Evolutionary conservation across 2,888 invertebrate genomes (phyloP).

Genomic region (Penaeus monodon): DNA sequence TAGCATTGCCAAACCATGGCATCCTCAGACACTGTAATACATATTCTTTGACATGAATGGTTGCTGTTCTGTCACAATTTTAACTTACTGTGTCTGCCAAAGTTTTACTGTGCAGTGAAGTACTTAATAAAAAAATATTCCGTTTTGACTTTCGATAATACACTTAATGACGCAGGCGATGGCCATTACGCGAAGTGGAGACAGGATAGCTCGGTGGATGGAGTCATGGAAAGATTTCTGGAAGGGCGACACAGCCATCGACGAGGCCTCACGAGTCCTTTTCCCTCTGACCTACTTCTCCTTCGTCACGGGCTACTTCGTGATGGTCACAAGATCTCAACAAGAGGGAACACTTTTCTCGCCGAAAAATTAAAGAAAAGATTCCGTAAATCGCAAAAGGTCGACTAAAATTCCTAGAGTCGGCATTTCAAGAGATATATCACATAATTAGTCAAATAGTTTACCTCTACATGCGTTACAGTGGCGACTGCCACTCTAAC

Average conservation of each 20-base stretch:
- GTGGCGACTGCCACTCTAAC: too few species aligned
- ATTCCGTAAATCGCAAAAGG: conserved; percentile 4
- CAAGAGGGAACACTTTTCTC: conserved; percentile 40
- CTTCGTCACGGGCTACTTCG: conserved; percentile 61
- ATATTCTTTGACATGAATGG: too few species aligned
- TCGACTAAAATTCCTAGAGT: neutral
- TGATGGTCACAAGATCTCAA: conserved; percentile 48
- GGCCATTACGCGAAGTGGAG: neutral
- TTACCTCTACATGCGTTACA: too few species aligned
- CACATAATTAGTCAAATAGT: too few species aligned
- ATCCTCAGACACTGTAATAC: too few species aligned
- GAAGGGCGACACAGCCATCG: conserved; percentile 58
- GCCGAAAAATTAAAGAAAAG: neutral
- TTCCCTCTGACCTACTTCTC: conserved; percentile 63
- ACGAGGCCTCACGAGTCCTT: conserved; percentile 59
- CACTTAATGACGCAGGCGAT: neutral
- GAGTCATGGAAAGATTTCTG: conserved; percentile 55
- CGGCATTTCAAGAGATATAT: neutral
- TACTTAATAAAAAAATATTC: too few species aligned
- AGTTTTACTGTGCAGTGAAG: too few species aligned
- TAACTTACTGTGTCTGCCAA: too few species aligned
- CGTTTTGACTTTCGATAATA: too few species aligned
- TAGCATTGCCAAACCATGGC: too few species aligned
- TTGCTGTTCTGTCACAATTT: too few species aligned
- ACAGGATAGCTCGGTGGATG: conserved; percentile 10